These are phyloP conservation scores for Petrocephalus schoutedeni DNA, from an alignment of 2,797 vertebrate species.

Conservation along the genomic window DNA sequence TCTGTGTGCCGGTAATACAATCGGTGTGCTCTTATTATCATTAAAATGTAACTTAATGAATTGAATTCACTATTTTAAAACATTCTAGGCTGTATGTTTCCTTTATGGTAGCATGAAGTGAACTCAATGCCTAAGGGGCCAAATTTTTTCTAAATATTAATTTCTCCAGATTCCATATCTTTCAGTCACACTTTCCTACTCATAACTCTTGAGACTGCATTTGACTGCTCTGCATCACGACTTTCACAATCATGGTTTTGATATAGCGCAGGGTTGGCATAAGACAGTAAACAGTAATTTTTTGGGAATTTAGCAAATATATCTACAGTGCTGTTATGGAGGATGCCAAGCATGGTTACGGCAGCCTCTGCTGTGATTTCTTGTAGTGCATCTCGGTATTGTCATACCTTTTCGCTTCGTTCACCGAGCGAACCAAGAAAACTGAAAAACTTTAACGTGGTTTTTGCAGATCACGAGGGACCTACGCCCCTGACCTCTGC, in stretches of 20 bases:
- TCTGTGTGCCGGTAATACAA: not conserved
- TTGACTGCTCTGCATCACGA: not conserved
- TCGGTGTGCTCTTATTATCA: not conserved
- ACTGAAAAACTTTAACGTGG: not conserved
- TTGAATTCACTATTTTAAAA: not conserved
- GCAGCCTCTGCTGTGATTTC: not conserved
- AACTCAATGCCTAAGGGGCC: not conserved
- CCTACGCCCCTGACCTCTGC: not conserved
- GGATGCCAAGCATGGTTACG: not conserved
- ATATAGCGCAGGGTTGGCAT: not conserved
- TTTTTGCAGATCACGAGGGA: not conserved
- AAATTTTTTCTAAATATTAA: not conserved
- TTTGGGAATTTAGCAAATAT: too few species aligned
- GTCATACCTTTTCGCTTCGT: not conserved
- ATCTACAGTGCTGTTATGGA: not conserved
- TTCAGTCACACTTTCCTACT: not conserved
- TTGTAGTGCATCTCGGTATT: not conserved
- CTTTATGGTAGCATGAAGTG: not conserved
- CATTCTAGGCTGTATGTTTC: not conserved
- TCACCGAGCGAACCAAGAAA: not conserved
- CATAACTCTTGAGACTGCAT: not conserved
- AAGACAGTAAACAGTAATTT: not conserved
- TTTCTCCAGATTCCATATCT: not conserved
- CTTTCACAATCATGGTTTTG: not conserved
- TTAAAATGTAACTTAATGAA: not conserved